Percentiles rank a stretch among this genome's conserved stretches.
Evolutionary conservation across 2,113 vertebrate genomes (phyloP).

Genomic region (Oncorhynchus mykiss): DNA sequence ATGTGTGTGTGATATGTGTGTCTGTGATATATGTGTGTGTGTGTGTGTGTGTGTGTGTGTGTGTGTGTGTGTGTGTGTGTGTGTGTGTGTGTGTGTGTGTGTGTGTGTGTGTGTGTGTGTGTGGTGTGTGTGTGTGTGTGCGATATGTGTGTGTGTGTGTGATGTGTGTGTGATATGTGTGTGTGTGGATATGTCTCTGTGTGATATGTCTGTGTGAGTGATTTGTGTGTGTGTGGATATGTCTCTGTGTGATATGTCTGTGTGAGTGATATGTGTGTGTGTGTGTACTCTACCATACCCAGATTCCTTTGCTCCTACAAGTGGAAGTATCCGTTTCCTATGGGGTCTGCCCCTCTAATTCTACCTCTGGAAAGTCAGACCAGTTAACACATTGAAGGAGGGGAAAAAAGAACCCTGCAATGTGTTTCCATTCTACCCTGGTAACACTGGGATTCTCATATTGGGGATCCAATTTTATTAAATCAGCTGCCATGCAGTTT

Average conservation of each 20-base stretch:
- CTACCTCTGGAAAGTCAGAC: constrained; percentile 67
- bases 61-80: no score
- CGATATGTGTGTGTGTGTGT: no score
- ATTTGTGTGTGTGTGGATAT: no score
- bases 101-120: no score
- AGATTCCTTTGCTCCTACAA: constrained; percentile 48
- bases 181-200: no score
- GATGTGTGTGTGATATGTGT: no score
- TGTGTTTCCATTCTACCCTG: constrained; percentile 78
- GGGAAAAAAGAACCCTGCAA: not conserved
- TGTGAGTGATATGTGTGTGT: constrained; percentile 24
- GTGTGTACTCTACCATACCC: constrained; percentile 38
- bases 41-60: no score
- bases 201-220: no score
- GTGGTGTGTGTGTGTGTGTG: no score
- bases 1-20: no score
- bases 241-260: not conserved
- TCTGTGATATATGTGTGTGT: no score
- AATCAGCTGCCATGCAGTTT: constrained; percentile 73
- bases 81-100: no score
- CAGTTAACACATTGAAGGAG: constrained; percentile 45
- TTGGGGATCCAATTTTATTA: constrained; percentile 80
- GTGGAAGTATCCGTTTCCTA: constrained; percentile 63
- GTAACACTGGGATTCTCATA: constrained; percentile 73
- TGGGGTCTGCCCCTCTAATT: constrained; percentile 41